These are phyloP conservation scores for Ptychadena robeensis DNA, from an alignment of 2,797 vertebrate species.

Conservation along the genomic window DNA sequence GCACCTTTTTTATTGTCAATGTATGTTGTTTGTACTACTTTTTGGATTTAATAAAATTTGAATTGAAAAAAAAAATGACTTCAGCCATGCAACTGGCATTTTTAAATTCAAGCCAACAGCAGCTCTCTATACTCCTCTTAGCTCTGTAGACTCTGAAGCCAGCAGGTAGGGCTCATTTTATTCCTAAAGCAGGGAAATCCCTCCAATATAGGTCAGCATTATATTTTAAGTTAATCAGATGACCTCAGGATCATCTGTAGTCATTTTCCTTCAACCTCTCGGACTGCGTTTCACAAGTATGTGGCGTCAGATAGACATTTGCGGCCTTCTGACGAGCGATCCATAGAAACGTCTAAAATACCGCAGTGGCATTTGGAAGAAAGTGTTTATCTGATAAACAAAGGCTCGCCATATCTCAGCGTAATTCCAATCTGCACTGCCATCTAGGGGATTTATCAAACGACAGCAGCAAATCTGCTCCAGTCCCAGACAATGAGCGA, in stretches of 20 bases:
- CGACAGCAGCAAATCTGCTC: not conserved
- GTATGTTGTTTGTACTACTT: no score
- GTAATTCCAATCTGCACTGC: conserved; percentile 50
- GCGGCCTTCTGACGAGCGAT: not conserved
- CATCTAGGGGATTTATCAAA: conserved; percentile 54
- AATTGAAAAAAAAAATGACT: no score
- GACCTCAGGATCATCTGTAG: not conserved
- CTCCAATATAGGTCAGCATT: conserved; percentile 12
- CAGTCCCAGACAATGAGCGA: conserved; percentile 37
- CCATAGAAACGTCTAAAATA: conserved; percentile 37
- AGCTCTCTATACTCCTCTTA: no score
- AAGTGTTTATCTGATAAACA: conserved; percentile 58
- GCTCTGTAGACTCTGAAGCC: no score
- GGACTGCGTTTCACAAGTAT: not conserved
- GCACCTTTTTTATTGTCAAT: no score
- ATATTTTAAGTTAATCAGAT: not conserved
- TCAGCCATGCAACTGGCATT: no score
- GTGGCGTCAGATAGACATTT: not conserved
- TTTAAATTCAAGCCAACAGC: no score
- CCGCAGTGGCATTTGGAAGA: conserved; percentile 40
- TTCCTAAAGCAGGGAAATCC: not conserved
- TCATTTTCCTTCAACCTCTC: conserved; percentile 4
- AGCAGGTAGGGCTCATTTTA: no score
- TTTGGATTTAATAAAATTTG: no score
- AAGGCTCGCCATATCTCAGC: not conserved